Evolutionary conservation across 2,888 invertebrate species (phyloP).

Genomic region (Acronicta alni): DNA sequence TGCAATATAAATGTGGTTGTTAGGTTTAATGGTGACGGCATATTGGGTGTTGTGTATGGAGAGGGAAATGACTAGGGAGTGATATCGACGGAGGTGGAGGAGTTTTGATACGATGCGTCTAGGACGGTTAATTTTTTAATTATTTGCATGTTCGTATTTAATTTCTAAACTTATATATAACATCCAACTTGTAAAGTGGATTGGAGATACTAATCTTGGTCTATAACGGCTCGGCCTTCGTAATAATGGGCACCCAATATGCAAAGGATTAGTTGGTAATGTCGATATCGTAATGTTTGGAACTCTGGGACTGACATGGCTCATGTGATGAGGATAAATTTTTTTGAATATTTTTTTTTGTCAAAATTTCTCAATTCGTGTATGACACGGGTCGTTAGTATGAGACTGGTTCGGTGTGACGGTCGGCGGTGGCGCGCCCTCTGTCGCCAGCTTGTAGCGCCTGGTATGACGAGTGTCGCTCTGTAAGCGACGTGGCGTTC

Average conservation of each 20-base stretch:
- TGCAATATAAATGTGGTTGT: slow-evolving; percentile 84
- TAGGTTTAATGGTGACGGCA: slow-evolving; percentile 77
- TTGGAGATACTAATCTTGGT: not conserved
- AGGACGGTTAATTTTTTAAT: slow-evolving; percentile 36
- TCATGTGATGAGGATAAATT: slow-evolving; percentile 86
- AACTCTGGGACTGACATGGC: slow-evolving; percentile 84
- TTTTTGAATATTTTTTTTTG: slow-evolving; percentile 64
- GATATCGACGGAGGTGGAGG: slow-evolving; percentile 38
- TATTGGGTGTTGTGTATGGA: slow-evolving; percentile 87
- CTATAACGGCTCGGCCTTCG: slow-evolving; percentile 15
- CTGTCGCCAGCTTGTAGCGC: slow-evolving; percentile 4
- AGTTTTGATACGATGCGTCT: slow-evolving; percentile 43
- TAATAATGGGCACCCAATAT: slow-evolving; percentile 69
- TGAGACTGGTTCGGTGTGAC: slow-evolving; percentile 79
- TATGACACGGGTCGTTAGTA: slow-evolving; percentile 82
- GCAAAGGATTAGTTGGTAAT: slow-evolving; percentile 72
- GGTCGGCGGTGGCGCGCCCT: slow-evolving; percentile 39
- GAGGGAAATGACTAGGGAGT: slow-evolving; percentile 60
- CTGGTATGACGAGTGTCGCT: not conserved
- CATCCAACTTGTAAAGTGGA: slow-evolving; percentile 25
- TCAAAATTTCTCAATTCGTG: slow-evolving; percentile 78
- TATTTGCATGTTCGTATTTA: slow-evolving; percentile 38
- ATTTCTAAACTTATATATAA: slow-evolving; percentile 24
- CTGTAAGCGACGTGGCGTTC: not conserved
- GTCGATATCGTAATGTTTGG: slow-evolving; percentile 76